Base-by-base conservation (phyloP, 2,797 vertebrate genomes). In the Eidolon dupreanum region DNA sequence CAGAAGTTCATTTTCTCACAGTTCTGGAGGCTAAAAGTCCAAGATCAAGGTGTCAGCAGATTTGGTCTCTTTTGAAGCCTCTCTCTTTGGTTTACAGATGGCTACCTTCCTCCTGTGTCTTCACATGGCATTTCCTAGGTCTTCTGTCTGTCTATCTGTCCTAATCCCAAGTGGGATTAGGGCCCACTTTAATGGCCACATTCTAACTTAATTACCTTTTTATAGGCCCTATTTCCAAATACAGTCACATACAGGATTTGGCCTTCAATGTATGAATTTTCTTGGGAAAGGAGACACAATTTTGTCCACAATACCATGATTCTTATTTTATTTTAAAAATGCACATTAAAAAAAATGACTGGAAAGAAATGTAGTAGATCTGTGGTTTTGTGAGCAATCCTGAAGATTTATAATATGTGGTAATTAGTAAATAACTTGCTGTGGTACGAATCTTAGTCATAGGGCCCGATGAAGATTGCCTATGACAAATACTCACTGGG, bases 381-480 rank as follows among this genome's bases (percentile, higher is more conserved):
- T 68, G 12, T 55, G 57, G 74, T 19, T 77, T 92, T 92, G 78
- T 70, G 83, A 78, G 57, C 43, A 77, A 63, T 84, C 26, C n/a
- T 38, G 24, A 53, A 84, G 19, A 41, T 57, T 65, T 5, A 8
- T 53, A 84, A 65, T 33, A 53, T 19, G 38, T 43, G 11, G 20
- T 88, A 36, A 93, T 71, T 91, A 33, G 78, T 66, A 75, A 81
- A 53, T 71, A 63, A 65, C 41, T 81, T n/a, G 5, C 33, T 81
- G 33, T 73, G 31, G 41, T 81, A 96, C 15, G 91, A 51, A 82
- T 65, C n/a, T 88, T 51, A 96, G 88, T 78, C 51, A 71, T 26
- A 59, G 28, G 20, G 20, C 65, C 7, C 6, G 71, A 11, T 78
- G 87, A 49, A 66, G 36, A 28, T 6, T 22, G 28, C 66, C 66